Evolutionary conservation across 2,888 invertebrate species (phyloP), one percentile per base, ranked within the genome.

Genomic region (Pachydiplax longipennis): DNA sequence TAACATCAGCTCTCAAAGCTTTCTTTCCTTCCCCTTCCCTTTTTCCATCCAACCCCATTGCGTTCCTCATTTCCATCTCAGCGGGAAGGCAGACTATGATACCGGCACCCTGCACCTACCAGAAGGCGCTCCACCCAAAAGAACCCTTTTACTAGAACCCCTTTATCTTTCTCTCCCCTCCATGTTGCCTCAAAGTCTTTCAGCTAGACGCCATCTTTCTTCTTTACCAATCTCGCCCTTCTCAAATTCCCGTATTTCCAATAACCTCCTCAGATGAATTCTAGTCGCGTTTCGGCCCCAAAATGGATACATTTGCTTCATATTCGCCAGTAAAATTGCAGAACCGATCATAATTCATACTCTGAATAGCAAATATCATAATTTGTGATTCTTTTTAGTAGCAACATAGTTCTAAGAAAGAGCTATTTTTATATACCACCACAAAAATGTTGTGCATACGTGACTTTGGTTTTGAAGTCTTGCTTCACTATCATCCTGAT

Each of bases 31-130:
- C 44, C 44, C 1, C 37, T 44, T 5, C 83, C 22, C 53, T 22
- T 53, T 25, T 35, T 83, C 53, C 83, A 83, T 83, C 83, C 83
- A 83, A 83, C 83, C 58, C 53, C 25, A 87, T 61, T n/a, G 58
- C 87, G 37, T 61, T 87, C 61, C 87, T 87, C 87, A 87, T 87
- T 87, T 87, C 87, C 87, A 87, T 87, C 87, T 87, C 87, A 58
- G 37, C 87, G 61, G 87, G 87, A 83, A 58, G 83, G 53, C 58
- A 35, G 53, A 87, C 65, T 61, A 87, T 87, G 65, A 87, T 87
- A 87, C 87, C 58, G 61, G 87, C 87, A 58, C 83, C 83, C 13
- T 58, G 83, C 83, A 87, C 87, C 87, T 87, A 37, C 53, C 58
- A 31, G 31, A 53, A 31, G 18, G 15, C 35, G 22, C 31, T 31